A percentile compares a stretch with the other conserved stretches of the same genome.
Conservation (phyloP, 2,797 vertebrate species). For the Eptatretus atami region DNA sequence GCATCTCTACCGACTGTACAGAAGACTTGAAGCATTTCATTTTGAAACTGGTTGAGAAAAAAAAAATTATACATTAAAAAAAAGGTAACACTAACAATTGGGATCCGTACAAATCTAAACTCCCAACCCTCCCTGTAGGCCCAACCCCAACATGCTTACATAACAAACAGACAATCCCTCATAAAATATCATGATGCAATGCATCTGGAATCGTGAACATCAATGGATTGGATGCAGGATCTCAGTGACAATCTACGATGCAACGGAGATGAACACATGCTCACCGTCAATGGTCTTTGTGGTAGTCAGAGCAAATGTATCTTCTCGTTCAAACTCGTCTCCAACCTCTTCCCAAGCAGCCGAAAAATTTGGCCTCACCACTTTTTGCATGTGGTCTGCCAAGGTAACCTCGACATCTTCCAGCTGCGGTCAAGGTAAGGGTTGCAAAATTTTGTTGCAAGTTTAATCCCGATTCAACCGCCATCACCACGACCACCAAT, state of each 20-base stretch:
- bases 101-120: neutral
- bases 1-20: too few species aligned
- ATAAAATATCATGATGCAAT: neutral
- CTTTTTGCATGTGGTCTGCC: conserved; percentile 28
- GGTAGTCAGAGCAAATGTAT: conserved; percentile 28
- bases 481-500: neutral
- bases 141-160: neutral
- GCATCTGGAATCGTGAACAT: too few species aligned
- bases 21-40: too few species aligned
- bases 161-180: neutral
- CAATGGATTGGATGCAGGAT: too few species aligned
- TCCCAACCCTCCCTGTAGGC: too few species aligned
- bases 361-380: conserved; percentile 28
- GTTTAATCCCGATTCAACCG: too few species aligned
- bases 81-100: neutral
- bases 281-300: conserved; percentile 30
- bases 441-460: neutral
- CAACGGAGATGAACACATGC: conserved; percentile 2
- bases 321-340: conserved; percentile 28
- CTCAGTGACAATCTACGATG: conserved; percentile 6
- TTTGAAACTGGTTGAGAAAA: too few species aligned
- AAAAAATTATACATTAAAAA: too few species aligned
- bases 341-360: conserved; percentile 34
- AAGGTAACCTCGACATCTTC: conserved; percentile 29
- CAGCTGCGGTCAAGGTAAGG: conserved; percentile 14